Percentiles rank a stretch among this genome's conserved stretches.
phyloP scores from a whole-genome alignment of 2,888 invertebrate genomes.

The Eugnorisma glareosa region DNA sequence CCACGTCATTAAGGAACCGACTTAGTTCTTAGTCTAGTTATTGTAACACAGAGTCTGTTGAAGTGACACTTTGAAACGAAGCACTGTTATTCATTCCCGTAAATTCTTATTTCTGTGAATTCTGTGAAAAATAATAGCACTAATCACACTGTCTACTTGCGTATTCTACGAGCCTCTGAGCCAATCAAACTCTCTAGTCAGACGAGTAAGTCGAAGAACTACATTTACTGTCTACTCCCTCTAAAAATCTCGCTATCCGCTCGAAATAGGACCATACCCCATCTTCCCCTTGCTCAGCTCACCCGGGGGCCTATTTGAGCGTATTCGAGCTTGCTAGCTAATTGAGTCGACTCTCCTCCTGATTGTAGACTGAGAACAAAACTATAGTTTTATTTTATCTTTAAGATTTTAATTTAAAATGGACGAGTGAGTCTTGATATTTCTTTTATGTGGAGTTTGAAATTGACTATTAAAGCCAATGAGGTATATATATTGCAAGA shows the following conservation, averaged over 20 bases:
- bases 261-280: conserved; percentile 33
- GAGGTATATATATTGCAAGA: neutral
- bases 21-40: neutral
- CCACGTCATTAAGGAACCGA: neutral
- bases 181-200: neutral
- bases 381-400: conserved; percentile 31
- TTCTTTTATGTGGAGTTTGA: neutral
- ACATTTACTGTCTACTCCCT: neutral
- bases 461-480: neutral
- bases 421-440: neutral
- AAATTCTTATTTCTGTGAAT: neutral
- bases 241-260: neutral
- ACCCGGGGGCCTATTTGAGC: conserved; percentile 72
- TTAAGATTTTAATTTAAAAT: conserved; percentile 30
- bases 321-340: conserved; percentile 75
- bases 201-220: neutral
- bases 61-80: too few species aligned
- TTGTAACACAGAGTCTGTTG: too few species aligned
- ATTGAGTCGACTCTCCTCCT: conserved; percentile 76
- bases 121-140: too few species aligned
- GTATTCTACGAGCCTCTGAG: neutral
- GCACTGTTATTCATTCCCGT: neutral
- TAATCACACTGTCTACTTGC: neutral
- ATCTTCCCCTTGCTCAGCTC: conserved; percentile 63
- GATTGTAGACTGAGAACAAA: conserved; percentile 55